Evolutionary conservation across 1,140 invertebrate genomes (phyloP), one percentile per base, ranked within the genome.

Genomic region (Octopus sinensis): DNA sequence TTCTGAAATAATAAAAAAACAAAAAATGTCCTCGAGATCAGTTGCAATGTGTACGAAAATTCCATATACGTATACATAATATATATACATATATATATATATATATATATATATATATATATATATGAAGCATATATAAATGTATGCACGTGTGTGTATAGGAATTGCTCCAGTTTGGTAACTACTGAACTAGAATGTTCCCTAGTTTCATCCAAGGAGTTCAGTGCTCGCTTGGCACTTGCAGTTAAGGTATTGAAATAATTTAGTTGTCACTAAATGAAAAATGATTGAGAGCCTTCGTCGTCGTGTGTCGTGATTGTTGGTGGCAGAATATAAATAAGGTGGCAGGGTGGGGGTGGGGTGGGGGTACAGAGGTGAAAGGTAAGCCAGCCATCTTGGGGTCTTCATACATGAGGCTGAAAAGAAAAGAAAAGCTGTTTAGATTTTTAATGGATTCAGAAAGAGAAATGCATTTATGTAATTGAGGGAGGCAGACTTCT

Each of bases 1-100:
- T 62, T 9, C 56, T 62, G 56, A 17, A 17, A 9, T 62, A 62
- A n/a, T n/a, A 6, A 62, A 9, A 17, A 17, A 9, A 62, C 56
- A 9, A 62, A 17, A 9, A 17, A 6, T 17, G 56, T 17, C 56
- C 56, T 62, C 56, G 17, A 62, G 56, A 9, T 17, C 17, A 62
- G 56, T 9, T 17, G 6, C 17, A 17, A 6, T 62, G 56, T 6
- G 6, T 6, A 62, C 7, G 56, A 62, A 17, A 17, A 17, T 17
- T 6, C 7, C 56, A 9, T 9, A 17, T 62, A 6, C 17, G 7
- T 17, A 6, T 62, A 17, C 6, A 62, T 6, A 17, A 62, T 17
- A 62, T 62, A 62, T 62, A 62, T 62, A 62, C 56, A 62, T 62
- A 62, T 17, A 62, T 62, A 62, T 62, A 62, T 62, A 62, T 62